Base-by-base conservation (phyloP, 1,140 invertebrate genomes). In the Calephelis nemesis region DNA sequence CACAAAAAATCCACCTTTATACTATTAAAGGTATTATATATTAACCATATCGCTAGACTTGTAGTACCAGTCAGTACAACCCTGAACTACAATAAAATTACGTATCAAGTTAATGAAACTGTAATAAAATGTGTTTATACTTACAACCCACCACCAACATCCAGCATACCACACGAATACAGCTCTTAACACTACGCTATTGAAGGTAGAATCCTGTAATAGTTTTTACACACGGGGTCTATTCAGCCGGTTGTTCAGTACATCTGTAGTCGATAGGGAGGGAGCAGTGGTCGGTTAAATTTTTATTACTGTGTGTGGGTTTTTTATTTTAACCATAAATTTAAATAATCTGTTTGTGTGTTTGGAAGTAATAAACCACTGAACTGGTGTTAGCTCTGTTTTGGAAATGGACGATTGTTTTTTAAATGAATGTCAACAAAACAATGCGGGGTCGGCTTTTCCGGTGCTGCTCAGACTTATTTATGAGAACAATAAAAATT, bases 281-380 rank as follows among this genome's bases (percentile, higher is more conserved):
- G 74, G 74, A 71, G 74, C 74, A 76, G 69, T 63, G 68, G 72
- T 71, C 76, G 75, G 76, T 78, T 78, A 78, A 78, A 76, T 73
- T 78, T 75, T 78, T 78, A 76, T 76, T 72, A 65, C 71, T 30
- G 63, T 60, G 71, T 73, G 73, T 74, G 77, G 77, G 75, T 75
- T 78, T 78, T n/a, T 78, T 78, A 78, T 78, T 70, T 67, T 68
- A 71, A 73, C 74, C 68, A 76, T 76, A 76, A 78, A 74, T 78
- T 76, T 67, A 76, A 70, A 78, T 74, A 76, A 78, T 78, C 74
- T 78, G 74, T 78, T 70, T 71, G 73, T 78, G 71, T 72, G 77
- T 71, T 78, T 62, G 52, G 64, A 70, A 65, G 72, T 71, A 72
- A 73, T 76, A 73, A 65, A 73, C 72, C 64, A 68, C 65, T 73